Evolutionary conservation across 2,113 vertebrate species (phyloP).

Genomic region (Pseudorasbora parva): DNA sequence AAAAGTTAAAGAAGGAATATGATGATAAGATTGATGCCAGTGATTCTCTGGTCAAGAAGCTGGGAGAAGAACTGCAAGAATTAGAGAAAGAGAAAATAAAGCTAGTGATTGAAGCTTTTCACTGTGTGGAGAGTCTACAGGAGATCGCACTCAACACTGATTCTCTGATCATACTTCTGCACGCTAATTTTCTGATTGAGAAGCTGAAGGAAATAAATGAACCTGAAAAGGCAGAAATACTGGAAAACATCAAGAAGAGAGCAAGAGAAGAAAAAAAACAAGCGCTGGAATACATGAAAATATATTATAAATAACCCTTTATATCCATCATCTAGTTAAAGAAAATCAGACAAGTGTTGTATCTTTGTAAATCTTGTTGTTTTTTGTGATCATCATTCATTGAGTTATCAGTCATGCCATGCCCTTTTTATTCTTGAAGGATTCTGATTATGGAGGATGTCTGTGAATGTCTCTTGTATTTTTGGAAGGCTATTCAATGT

Average conservation of each 20-base stretch:
- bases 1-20: background rate
- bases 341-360: too few relatives aligned
- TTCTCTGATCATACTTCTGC: background rate
- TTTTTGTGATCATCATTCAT: too few relatives aligned
- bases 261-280: conserved; percentile 5
- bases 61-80: background rate
- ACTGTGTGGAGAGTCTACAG: background rate
- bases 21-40: accelerated
- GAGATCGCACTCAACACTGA: background rate
- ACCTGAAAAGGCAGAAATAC: accelerated
- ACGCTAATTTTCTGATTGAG: background rate
- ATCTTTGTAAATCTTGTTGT: too few relatives aligned
- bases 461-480: too few relatives aligned
- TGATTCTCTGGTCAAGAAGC: accelerated
- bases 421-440: too few relatives aligned
- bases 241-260: background rate
- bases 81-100: background rate
- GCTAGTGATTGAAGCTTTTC: background rate
- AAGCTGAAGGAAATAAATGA: background rate
- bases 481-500: too few relatives aligned
- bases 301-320: too few relatives aligned
- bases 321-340: too few relatives aligned
- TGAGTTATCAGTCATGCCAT: too few relatives aligned
- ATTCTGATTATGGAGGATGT: too few relatives aligned
- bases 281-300: background rate